phyloP scores from a whole-genome alignment of 2,113 vertebrate species.

The Microtus ochrogaster region DNA sequence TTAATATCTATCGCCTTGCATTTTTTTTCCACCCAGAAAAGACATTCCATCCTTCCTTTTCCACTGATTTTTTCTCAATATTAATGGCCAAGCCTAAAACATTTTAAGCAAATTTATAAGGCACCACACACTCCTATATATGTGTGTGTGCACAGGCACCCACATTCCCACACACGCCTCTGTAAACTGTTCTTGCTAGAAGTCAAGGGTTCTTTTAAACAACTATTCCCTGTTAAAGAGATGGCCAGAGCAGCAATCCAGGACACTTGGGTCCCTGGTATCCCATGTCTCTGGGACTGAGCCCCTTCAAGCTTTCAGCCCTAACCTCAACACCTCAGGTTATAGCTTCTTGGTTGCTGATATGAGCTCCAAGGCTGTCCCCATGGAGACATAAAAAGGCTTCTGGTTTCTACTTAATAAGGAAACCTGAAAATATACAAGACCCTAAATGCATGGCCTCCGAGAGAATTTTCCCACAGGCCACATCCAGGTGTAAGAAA shows the following conservation, averaged over 20 bases:
- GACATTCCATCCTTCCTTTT: not conserved
- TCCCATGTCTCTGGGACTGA: not conserved
- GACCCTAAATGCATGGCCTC: slow-evolving; percentile 74
- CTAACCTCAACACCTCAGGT: slow-evolving; percentile 74
- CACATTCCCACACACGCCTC: not conserved
- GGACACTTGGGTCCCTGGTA: not conserved
- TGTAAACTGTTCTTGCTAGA: slow-evolving; percentile 20
- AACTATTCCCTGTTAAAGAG: not conserved
- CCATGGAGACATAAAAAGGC: slow-evolving; percentile 76
- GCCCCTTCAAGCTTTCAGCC: slow-evolving; percentile 53
- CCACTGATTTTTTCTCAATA: not conserved
- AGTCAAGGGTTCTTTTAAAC: not conserved
- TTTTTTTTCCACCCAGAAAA: not conserved
- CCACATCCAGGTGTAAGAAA: slow-evolving; percentile 77
- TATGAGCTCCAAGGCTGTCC: slow-evolving; percentile 61
- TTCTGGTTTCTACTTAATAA: slow-evolving; percentile 83
- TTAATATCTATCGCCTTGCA: not conserved
- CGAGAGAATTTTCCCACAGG: slow-evolving; percentile 77
- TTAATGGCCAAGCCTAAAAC: not conserved
- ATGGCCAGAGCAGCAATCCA: not conserved
- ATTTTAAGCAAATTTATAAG: not conserved
- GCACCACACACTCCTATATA: not conserved
- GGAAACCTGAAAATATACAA: slow-evolving; percentile 81
- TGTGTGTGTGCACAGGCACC: not conserved
- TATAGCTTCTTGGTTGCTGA: slow-evolving; percentile 76